These are phyloP conservation scores for Papilio aristodemus DNA, from an alignment of 1,140 invertebrate genomes.

Conservation along the genomic window DNA sequence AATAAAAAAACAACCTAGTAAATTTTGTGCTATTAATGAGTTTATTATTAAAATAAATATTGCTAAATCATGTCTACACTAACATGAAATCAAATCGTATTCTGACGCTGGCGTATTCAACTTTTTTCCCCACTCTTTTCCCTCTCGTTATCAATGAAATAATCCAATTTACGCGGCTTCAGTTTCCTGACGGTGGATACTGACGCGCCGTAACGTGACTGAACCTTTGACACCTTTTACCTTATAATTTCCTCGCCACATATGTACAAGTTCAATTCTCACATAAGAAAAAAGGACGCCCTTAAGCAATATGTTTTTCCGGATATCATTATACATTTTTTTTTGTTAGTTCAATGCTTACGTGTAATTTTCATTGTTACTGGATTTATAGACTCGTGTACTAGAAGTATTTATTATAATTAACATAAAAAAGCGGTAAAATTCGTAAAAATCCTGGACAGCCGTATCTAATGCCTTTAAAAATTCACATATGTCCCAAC, in stretches of 20 bases:
- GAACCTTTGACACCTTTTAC: conserved; percentile 50
- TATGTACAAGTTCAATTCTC: background rate
- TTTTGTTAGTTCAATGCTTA: no score
- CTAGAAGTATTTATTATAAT: no score
- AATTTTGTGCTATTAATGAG: no score
- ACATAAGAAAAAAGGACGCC: background rate
- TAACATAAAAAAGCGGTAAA: background rate
- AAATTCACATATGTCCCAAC: background rate
- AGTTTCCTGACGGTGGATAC: conserved; percentile 48
- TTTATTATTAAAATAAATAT: conserved; percentile 1
- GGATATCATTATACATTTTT: no score
- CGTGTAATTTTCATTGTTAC: no score
- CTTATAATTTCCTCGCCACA: conserved; percentile 38
- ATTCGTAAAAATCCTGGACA: background rate
- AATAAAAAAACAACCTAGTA: no score
- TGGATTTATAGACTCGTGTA: no score
- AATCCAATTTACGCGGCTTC: conserved; percentile 59
- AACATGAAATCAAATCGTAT: no score
- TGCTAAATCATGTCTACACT: background rate
- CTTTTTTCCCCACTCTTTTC: conserved; percentile 27
- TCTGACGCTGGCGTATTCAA: background rate
- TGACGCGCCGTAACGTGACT: conserved; percentile 72
- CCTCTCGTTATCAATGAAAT: conserved; percentile 56
- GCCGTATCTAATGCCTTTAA: conserved; percentile 12
- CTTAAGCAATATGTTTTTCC: background rate